Evolutionary conservation across 2,888 invertebrate species (phyloP).

Genomic region (Hipparchia sbordonii): DNA sequence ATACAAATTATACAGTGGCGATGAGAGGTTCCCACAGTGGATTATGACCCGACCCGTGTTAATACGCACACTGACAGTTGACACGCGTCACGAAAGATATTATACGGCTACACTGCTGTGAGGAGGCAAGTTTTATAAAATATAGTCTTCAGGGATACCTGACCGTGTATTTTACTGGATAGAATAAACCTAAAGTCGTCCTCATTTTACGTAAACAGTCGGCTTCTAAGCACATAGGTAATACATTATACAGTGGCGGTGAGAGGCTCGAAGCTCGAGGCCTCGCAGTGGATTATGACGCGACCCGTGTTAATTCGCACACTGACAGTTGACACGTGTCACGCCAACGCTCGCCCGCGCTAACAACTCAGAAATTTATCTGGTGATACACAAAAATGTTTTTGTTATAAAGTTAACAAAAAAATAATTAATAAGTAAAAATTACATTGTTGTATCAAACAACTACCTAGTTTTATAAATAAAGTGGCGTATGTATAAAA

Average conservation of each 20-base stretch:
- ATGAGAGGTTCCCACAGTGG: neutral
- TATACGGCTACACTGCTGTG: too few species aligned
- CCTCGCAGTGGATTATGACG: neutral
- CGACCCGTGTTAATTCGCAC: conserved; percentile 9
- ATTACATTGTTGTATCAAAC: too few species aligned
- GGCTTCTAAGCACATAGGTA: neutral
- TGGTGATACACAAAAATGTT: neutral
- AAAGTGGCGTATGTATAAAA: too few species aligned
- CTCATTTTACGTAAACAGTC: too few species aligned
- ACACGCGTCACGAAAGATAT: neutral
- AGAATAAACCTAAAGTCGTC: too few species aligned
- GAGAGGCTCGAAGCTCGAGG: too few species aligned
- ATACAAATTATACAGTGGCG: neutral
- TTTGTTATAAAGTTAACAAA: too few species aligned
- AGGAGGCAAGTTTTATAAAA: too few species aligned
- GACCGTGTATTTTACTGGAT: too few species aligned
- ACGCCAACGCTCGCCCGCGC: neutral
- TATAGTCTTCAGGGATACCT: too few species aligned
- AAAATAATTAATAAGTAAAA: too few species aligned
- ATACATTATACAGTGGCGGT: neutral
- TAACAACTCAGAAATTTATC: neutral
- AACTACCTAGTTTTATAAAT: too few species aligned
- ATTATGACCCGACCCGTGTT: conserved; percentile 17
- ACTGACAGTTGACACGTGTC: conserved; percentile 3
- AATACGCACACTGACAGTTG: neutral